Conservation (phyloP, 2,888 invertebrate genomes). For the Tineola bisselliella region DNA sequence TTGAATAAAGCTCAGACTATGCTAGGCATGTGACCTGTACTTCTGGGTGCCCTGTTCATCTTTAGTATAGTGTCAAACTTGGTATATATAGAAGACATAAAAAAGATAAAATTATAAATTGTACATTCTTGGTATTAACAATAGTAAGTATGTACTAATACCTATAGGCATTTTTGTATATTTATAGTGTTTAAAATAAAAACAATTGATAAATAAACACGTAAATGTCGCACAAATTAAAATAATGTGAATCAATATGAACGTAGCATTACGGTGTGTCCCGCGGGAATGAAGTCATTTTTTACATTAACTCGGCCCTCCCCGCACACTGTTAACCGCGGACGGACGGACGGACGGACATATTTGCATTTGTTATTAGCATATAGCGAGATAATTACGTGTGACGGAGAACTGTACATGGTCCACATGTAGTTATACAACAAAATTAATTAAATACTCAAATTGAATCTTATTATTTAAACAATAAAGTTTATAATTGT, state of each 20-base stretch:
- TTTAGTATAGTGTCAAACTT: too few relatives aligned
- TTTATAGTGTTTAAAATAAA: too few relatives aligned
- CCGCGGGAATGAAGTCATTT: slow-evolving; percentile 44
- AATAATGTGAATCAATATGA: not conserved
- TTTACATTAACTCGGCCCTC: slow-evolving; percentile 28
- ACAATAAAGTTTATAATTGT: not conserved
- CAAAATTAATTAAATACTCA: not conserved
- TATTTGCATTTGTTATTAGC: slow-evolving; percentile 42
- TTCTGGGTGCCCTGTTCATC: too few relatives aligned
- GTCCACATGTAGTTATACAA: not conserved
- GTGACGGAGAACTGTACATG: slow-evolving; percentile 31
- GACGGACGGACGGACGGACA: slow-evolving; percentile 4
- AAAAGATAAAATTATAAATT: too few relatives aligned
- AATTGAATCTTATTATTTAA: not conserved
- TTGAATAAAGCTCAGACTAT: too few relatives aligned
- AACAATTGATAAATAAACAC: too few relatives aligned
- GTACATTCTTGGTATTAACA: too few relatives aligned
- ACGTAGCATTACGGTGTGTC: not conserved
- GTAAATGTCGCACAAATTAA: too few relatives aligned
- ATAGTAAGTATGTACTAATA: too few relatives aligned
- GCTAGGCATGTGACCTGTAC: too few relatives aligned
- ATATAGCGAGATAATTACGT: slow-evolving; percentile 48
- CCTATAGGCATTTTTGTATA: too few relatives aligned
- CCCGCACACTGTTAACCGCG: not conserved
- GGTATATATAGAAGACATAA: too few relatives aligned